These are phyloP conservation scores for Pygocentrus nattereri DNA, from an alignment of 2,797 vertebrate species.

Conservation along the genomic window DNA sequence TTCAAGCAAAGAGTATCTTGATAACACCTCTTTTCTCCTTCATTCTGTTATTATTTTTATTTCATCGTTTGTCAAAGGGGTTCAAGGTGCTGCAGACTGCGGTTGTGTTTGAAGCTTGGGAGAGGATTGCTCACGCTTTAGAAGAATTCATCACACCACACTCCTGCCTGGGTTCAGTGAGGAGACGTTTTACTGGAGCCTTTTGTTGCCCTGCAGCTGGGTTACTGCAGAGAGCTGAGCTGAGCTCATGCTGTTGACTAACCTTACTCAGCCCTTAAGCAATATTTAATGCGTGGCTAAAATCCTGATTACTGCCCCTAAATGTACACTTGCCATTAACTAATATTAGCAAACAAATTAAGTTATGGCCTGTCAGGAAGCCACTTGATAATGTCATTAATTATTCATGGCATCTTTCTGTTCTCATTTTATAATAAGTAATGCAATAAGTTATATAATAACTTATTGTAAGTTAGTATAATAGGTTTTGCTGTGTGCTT, in stretches of 20 bases:
- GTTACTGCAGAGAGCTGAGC: neutral
- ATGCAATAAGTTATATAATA: too few species aligned
- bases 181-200: slow-evolving; percentile 24
- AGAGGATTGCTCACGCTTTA: slow-evolving; percentile 21
- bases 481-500: too few species aligned
- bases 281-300: slow-evolving; percentile 31
- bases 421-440: neutral
- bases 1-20: slow-evolving; percentile 16
- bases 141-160: slow-evolving; percentile 4
- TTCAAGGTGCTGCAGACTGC: slow-evolving; percentile 28
- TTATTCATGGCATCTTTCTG: neutral
- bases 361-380: slow-evolving; percentile 23
- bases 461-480: too few species aligned
- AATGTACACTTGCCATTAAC: slow-evolving; percentile 35
- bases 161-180: slow-evolving; percentile 5
- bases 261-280: neutral
- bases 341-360: slow-evolving; percentile 21
- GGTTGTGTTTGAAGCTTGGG: slow-evolving; percentile 52
- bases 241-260: slow-evolving; percentile 8
- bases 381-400: neutral
- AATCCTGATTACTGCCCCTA: slow-evolving; percentile 31
- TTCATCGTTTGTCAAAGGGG: slow-evolving; percentile 60
- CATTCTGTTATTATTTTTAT: slow-evolving; percentile 51
- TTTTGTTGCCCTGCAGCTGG: slow-evolving; percentile 14
- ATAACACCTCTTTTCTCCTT: slow-evolving; percentile 43